Conservation (phyloP, 2,888 invertebrate species). For the Trachelus stipa region DNA sequence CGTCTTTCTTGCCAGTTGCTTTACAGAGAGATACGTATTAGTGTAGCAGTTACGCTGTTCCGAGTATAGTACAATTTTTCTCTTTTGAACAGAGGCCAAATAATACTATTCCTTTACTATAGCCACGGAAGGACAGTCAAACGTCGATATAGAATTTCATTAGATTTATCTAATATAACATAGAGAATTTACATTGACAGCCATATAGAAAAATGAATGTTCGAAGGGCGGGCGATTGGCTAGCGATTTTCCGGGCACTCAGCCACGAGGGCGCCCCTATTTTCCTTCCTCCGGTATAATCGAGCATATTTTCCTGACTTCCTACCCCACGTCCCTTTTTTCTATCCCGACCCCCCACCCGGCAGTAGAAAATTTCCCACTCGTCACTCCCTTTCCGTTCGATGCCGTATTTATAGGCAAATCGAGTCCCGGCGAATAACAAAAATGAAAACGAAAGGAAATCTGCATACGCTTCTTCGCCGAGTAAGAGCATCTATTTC, state of each 20-base stretch:
- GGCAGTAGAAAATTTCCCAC: conserved; percentile 3
- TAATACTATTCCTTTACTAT: background rate
- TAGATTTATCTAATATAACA: background rate
- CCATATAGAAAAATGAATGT: background rate
- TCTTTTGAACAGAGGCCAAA: background rate
- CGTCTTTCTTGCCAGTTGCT: background rate
- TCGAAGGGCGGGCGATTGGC: conserved; percentile 18
- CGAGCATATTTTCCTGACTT: background rate
- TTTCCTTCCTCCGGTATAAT: background rate
- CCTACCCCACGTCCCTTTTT: background rate
- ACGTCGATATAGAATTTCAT: background rate
- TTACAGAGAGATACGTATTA: background rate
- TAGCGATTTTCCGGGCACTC: conserved; percentile 24
- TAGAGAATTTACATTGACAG: background rate
- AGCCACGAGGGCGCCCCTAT: conserved; percentile 12
- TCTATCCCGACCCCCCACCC: background rate
- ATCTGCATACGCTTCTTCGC: conserved; percentile 21
- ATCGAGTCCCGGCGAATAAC: conserved; percentile 26
- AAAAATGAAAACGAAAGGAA: conserved; percentile 13
- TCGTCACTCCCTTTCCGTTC: conserved; percentile 32
- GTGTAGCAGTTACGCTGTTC: background rate
- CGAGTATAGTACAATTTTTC: background rate
- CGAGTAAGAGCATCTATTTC: conserved; percentile 5
- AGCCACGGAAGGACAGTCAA: background rate
- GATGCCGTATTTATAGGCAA: conserved; percentile 40